Percentiles rank a stretch among this genome's conserved stretches.
These are phyloP conservation scores for Eubasilissa splendida DNA, from an alignment of 2,888 invertebrate genomes.

Conservation along the genomic window DNA sequence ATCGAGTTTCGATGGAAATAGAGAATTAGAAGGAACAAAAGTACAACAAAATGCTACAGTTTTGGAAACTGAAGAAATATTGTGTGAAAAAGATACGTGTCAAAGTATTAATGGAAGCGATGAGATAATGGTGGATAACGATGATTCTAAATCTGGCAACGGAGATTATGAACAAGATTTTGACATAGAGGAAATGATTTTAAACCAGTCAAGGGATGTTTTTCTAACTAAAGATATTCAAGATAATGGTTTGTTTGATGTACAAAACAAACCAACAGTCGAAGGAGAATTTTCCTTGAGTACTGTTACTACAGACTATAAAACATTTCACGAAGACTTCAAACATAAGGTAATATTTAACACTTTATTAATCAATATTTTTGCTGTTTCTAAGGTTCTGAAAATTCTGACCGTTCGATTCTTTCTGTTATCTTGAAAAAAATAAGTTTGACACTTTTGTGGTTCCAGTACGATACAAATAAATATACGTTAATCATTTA, in stretches of 20 bases:
- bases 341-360: conserved; percentile 74
- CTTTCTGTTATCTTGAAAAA: neutral
- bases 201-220: conserved; percentile 64
- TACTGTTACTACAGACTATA: conserved; percentile 80
- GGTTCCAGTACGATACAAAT: no score
- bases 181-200: conserved; percentile 64
- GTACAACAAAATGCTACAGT: neutral
- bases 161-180: conserved; percentile 56
- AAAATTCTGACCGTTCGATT: no score
- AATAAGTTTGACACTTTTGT: neutral
- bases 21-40: neutral
- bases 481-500: no score
- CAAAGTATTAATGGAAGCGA: conserved; percentile 54
- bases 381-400: neutral
- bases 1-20: neutral
- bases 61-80: neutral
- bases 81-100: conserved; percentile 59
- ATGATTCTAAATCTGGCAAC: conserved; percentile 63
- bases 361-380: neutral
- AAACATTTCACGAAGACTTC: conserved; percentile 80
- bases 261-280: conserved; percentile 36
- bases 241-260: conserved; percentile 61
- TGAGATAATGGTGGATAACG: neutral
- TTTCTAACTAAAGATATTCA: conserved; percentile 50
- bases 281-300: conserved; percentile 66